Base-by-base conservation (phyloP, 2,797 vertebrate genomes). In the Adrianichthys oophorus region DNA sequence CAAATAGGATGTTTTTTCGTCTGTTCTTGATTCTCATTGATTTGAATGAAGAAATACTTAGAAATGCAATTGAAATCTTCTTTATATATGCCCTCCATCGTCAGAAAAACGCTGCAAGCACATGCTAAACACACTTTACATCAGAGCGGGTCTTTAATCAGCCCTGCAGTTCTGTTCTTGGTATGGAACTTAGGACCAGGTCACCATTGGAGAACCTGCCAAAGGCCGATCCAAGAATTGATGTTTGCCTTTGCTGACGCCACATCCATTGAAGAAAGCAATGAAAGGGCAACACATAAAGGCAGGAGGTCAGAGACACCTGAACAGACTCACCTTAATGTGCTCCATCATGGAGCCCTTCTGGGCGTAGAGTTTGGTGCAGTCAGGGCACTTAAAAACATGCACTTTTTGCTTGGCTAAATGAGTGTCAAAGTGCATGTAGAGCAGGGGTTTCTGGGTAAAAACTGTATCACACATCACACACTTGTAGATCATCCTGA, bases 381-480 rank as follows among this genome's bases (percentile, higher is more conserved):
- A 99, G 74, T 96, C 93, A 0, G 96, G 96, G 73, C 97, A 99
- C 89, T 98, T 98, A 84, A 98, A 99, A 68, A 98, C 96, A 0
- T 95, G 95, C 78, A 98, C 96, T 40, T 97, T 94, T 74, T 99
- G 96, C 64, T 95, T 97, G 51, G 93, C 88, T 80, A 99, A 71
- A 54, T 99, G 97, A 75, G 95, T 96, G 85, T 99, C 97, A 0
- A 99, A 97, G 85, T 98, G 95, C 50, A 96, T 93, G 59, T 94
- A 96, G 21, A 99, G 95, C 89, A 98, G 76, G 10, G 95, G 93
- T 62, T 98, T 98, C 76, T 98, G 97, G 48, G 96, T 98, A 80
- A 98, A 98, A 54, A 98, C 96, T 0, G 96, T 98, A 74, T 98
- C 96, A 1, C 96, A 98, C 96, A 98, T 95, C n/a, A 96, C 96